These are phyloP conservation scores for Ianthella basta DNA, from an alignment of 37 sponge, comb jelly and placozoan species.

Conservation along the genomic window DNA sequence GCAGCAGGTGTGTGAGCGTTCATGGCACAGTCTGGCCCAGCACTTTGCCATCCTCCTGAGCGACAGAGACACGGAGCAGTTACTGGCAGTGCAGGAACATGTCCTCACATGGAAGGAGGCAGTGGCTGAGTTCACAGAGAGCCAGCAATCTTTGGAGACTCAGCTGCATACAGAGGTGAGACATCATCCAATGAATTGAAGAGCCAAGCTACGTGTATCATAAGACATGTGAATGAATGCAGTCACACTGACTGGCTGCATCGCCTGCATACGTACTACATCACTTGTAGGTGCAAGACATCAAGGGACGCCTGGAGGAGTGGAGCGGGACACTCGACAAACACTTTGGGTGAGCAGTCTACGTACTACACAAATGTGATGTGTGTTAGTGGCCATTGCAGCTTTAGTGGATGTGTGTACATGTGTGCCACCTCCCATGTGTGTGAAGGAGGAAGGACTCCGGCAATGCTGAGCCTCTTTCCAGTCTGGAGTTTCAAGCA, in stretches of 20 bases:
- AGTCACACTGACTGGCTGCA: neutral
- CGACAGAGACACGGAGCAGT: conserved; percentile 80
- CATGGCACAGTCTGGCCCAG: conserved; percentile 82
- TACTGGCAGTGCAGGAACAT: conserved; percentile 48
- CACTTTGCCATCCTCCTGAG: conserved; percentile 86
- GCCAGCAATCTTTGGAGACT: neutral
- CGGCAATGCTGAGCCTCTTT: neutral
- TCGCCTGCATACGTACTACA: neutral
- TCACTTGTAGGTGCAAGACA: neutral
- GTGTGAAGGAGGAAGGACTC: neutral
- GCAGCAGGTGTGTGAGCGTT: conserved; percentile 88
- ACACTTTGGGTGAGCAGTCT: neutral
- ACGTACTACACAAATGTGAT: neutral
- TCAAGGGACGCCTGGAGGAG: neutral
- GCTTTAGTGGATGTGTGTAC: neutral
- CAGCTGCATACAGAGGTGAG: conserved; percentile 8
- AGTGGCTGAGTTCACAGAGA: neutral
- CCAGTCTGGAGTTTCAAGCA: neutral
- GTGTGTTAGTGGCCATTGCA: neutral
- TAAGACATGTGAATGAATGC: no score
- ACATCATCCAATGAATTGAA: no score
- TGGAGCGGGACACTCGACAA: neutral
- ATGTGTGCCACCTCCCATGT: neutral
- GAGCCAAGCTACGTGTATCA: no score
- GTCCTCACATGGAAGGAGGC: conserved; percentile 58